Evolutionary conservation across 2,888 invertebrate genomes (phyloP).

Genomic region (Parelbella ahira): DNA sequence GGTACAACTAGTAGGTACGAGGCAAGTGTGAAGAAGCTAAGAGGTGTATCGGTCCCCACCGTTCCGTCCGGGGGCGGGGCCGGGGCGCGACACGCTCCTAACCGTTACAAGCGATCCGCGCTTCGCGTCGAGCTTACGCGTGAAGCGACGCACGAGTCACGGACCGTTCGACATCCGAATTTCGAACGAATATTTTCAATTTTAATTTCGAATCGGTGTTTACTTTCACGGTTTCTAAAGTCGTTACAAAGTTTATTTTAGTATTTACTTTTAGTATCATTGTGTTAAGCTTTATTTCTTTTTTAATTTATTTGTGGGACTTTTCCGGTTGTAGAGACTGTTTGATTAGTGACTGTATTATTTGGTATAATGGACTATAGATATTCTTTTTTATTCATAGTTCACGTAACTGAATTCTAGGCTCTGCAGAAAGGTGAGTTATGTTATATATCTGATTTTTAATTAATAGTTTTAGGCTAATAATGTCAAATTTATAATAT

Average conservation of each 20-base stretch:
- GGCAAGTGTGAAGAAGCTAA: conserved; percentile 76
- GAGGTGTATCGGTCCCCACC: conserved; percentile 68
- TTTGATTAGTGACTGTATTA: conserved; percentile 12
- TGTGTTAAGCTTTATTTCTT: no score
- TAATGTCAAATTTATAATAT: no score
- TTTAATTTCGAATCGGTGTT: conserved; percentile 26
- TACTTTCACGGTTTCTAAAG: conserved; percentile 22
- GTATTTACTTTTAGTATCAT: no score
- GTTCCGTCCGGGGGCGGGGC: conserved; percentile 67
- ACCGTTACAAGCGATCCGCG: conserved; percentile 66
- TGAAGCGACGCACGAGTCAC: conserved; percentile 33
- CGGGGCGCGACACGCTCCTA: conserved; percentile 48
- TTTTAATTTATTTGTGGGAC: not conserved
- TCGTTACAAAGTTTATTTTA: no score
- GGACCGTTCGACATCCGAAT: conserved; percentile 22
- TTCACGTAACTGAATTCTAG: not conserved
- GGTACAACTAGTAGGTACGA: conserved; percentile 69
- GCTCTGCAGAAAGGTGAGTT: no score
- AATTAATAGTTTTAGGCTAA: no score
- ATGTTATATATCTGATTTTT: no score
- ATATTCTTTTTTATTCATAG: not conserved
- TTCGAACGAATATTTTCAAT: conserved; percentile 43
- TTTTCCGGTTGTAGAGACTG: not conserved
- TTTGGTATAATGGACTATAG: conserved; percentile 10
- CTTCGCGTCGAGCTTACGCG: conserved; percentile 66